Evolutionary conservation across 1,140 invertebrate species (phyloP).

Genomic region (Gryon sp.): DNA sequence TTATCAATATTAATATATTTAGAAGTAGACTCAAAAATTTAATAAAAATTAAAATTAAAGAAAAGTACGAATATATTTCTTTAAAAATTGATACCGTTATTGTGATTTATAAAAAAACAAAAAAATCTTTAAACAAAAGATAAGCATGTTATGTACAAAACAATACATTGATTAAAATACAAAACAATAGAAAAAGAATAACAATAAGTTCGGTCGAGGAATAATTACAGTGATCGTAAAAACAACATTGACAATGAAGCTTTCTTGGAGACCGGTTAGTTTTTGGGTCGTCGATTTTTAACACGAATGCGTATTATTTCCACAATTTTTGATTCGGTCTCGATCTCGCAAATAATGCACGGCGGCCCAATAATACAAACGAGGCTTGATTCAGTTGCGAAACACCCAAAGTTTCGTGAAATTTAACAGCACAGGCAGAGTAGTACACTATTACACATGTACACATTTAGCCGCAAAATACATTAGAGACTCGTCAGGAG

Average conservation of each 20-base stretch:
- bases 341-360: conserved; percentile 55
- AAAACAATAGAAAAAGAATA: background rate
- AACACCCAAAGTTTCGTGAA: conserved; percentile 56
- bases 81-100: too few species aligned
- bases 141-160: too few species aligned
- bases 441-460: conserved; percentile 32
- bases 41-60: too few species aligned
- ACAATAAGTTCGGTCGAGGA: background rate
- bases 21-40: too few species aligned
- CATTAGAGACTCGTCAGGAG: conserved; percentile 50
- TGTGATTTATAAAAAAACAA: too few species aligned
- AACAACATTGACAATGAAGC: conserved; percentile 18
- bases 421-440: conserved; percentile 46
- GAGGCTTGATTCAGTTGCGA: conserved; percentile 53
- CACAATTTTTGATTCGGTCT: conserved; percentile 55
- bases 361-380: conserved; percentile 48
- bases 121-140: too few species aligned
- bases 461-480: conserved; percentile 48
- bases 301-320: conserved; percentile 52
- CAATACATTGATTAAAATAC: background rate
- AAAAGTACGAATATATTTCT: too few species aligned
- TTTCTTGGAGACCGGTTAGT: conserved; percentile 19
- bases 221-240: background rate
- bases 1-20: too few species aligned
- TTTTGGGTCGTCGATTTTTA: conserved; percentile 49